These are phyloP conservation scores for Tanytarsus gracilentus DNA, from an alignment of 2,888 invertebrate genomes.

Conservation along the genomic window DNA sequence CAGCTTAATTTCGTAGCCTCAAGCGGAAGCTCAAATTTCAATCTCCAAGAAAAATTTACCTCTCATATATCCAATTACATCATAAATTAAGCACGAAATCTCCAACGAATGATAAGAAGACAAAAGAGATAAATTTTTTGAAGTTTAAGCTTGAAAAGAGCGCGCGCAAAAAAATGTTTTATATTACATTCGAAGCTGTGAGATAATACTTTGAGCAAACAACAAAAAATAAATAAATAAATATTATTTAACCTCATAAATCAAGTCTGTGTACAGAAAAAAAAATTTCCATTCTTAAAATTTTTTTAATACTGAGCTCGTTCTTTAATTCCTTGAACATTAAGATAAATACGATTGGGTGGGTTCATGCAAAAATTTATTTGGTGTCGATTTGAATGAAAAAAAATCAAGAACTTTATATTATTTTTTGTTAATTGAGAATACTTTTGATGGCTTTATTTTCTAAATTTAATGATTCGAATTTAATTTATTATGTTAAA, in stretches of 20 bases:
- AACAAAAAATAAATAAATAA: conserved; percentile 5
- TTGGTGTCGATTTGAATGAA: not conserved
- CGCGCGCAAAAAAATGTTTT: not conserved
- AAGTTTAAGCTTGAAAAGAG: not conserved
- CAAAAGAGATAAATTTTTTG: not conserved
- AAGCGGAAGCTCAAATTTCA: not conserved
- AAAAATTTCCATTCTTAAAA: conserved; percentile 8
- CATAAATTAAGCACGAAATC: conserved; percentile 22
- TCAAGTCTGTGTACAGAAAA: conserved; percentile 7
- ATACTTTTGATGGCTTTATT: too few species aligned
- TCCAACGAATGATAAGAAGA: conserved; percentile 22
- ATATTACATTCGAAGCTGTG: not conserved
- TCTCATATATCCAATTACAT: conserved; percentile 22
- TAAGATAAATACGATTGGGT: conserved; percentile 11
- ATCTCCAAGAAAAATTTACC: too few species aligned
- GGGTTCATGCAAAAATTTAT: not conserved
- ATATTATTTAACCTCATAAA: conserved; percentile 26
- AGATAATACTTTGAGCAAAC: conserved; percentile 14
- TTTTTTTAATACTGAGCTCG: not conserved
- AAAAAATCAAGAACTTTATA: not conserved
- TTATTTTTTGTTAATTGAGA: too few species aligned
- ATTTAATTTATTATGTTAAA: too few species aligned
- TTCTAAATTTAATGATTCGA: too few species aligned
- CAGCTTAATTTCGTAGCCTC: not conserved
- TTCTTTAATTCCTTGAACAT: conserved; percentile 13